Evolutionary conservation across 2,888 invertebrate species (phyloP).

Genomic region (Aleiodes alternator): DNA sequence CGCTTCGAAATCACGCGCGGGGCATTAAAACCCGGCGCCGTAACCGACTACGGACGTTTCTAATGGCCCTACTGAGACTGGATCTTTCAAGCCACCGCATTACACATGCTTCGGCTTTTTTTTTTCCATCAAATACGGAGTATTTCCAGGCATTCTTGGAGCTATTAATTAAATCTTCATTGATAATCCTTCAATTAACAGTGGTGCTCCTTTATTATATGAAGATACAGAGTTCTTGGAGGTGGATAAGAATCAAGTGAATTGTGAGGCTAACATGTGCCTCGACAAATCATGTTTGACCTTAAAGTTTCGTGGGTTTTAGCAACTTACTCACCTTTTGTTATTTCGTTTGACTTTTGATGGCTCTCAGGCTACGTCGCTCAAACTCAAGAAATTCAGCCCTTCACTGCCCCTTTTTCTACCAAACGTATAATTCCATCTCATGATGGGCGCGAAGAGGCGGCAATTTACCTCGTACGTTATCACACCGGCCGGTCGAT

Average conservation of each 20-base stretch:
- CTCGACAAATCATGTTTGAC: not conserved
- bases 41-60: conserved; percentile 49
- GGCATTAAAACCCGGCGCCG: conserved; percentile 50
- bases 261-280: not conserved
- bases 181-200: not conserved
- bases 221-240: not conserved
- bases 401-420: not conserved
- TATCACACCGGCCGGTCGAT: conserved; percentile 44
- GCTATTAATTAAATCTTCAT: conserved; percentile 22
- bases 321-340: conserved; percentile 16
- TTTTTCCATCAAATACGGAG: not conserved
- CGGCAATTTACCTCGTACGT: conserved; percentile 51
- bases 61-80: conserved; percentile 41
- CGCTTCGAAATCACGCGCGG: conserved; percentile 65
- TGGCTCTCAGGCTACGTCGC: not conserved
- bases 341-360: not conserved
- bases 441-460: conserved; percentile 29
- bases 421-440: conserved; percentile 25
- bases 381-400: conserved; percentile 6
- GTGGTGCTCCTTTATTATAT: not conserved
- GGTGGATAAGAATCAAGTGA: no score
- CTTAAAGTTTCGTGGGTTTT: not conserved
- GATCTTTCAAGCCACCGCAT: conserved; percentile 28
- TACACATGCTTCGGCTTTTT: conserved; percentile 20
- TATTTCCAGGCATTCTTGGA: conserved; percentile 4